Evolutionary conservation across 2,797 vertebrate genomes (phyloP), one percentile per base, ranked within the genome.

Genomic region (Hephaestus fuliginosus): DNA sequence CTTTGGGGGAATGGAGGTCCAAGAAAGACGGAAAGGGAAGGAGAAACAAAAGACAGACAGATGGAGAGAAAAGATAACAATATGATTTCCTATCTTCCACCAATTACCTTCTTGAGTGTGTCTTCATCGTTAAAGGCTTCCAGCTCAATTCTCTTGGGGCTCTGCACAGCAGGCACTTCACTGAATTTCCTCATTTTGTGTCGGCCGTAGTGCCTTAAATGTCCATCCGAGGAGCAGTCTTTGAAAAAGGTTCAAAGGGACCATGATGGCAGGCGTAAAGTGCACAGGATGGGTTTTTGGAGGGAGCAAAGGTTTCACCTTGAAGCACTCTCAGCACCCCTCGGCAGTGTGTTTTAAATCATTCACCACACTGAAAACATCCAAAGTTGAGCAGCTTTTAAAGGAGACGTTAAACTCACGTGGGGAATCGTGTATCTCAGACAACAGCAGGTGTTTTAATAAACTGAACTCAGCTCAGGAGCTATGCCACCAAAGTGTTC

Each of bases 191-290:
- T 74, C 55, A 20, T 44, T 68, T n/a, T 71, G 46, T 22, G 4
- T 56, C 28, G 15, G 44, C 28, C 28, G 5, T 4, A 67, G 44
- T 22, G n/a, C 39, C 51, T 33, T 44, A 33, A 25, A 48, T 46
- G 36, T 62, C 80, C 58, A 17, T 62, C 39, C 33, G 63, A 43
- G 25, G 49, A 75, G 72, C 48, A 7, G 53, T 41, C 68, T 82
- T 57, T 86, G 70, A 71, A 76, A 77, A 46, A 25, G 56, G 20
- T 66, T 82, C 14, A 72, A 78, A 69, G 58, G 30, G 60, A 18
- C 70, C 53, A 49, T 13, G n/a, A 49, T 55, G 20, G 36, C 53
- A 64, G 36, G 20, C 11, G 5, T n/a, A 22, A 49, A 15, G 39
- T 28, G 65, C 22, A 55, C 74, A 48, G 39, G 62, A 80, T 25